Evolutionary conservation across 2,113 vertebrate genomes (phyloP).

Genomic region (Capra hircus): DNA sequence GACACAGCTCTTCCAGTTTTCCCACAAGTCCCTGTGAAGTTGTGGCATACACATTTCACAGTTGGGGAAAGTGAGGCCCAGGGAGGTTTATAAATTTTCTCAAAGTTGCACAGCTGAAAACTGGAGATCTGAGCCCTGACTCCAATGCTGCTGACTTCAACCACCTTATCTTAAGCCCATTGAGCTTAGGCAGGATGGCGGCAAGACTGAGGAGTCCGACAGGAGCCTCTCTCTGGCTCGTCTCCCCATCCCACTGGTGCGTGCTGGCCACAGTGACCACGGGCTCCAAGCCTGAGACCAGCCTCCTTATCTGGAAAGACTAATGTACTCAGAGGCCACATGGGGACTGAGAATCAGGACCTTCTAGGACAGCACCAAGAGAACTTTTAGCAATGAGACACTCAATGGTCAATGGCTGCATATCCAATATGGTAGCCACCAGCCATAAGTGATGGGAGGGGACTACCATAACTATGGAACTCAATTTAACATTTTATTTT

Average conservation of each 20-base stretch:
- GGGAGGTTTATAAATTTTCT: not conserved
- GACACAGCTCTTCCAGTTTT: not conserved
- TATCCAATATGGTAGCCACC: not conserved
- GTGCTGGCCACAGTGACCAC: not conserved
- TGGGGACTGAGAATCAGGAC: not conserved
- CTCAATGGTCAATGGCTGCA: fast-evolving
- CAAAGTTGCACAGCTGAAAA: not conserved
- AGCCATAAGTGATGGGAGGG: not conserved
- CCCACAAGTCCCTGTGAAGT: not conserved
- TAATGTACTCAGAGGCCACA: not conserved
- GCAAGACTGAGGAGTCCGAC: not conserved
- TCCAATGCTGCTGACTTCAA: not conserved
- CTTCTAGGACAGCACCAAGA: not conserved
- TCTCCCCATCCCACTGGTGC: not conserved
- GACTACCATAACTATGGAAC: not conserved
- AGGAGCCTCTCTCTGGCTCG: not conserved
- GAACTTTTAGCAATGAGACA: not conserved
- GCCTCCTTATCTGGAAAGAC: not conserved
- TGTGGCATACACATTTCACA: not conserved
- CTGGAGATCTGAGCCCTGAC: not conserved
- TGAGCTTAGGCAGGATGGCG: fast-evolving
- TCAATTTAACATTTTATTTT: not conserved
- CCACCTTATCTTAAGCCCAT: too few species aligned
- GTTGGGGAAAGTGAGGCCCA: not conserved
- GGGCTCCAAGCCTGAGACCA: not conserved